phyloP scores from a whole-genome alignment of 2,888 invertebrate genomes.

The Athalia circularis region DNA sequence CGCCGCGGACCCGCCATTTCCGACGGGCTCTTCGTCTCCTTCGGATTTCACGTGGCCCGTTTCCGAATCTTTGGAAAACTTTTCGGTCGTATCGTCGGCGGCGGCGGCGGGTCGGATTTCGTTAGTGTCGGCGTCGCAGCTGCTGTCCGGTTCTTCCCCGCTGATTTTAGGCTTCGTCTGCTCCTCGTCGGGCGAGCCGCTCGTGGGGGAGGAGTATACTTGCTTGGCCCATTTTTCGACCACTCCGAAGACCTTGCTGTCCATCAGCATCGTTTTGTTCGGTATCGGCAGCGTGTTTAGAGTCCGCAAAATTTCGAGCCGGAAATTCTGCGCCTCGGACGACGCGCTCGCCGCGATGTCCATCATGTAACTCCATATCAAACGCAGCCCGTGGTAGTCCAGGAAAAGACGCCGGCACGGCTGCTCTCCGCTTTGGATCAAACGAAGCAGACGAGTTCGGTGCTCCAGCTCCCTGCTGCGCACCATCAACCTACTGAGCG shows the following conservation, averaged over 20 bases:
- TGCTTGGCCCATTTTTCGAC: conserved; percentile 88
- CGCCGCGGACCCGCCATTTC: conserved; percentile 59
- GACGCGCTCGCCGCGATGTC: conserved; percentile 79
- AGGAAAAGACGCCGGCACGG: conserved; percentile 91
- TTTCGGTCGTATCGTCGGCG: conserved; percentile 52
- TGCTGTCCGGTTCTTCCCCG: conserved; percentile 61
- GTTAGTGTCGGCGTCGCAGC: conserved; percentile 57
- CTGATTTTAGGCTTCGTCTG: conserved; percentile 51
- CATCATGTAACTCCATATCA: conserved; percentile 95
- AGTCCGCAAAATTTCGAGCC: conserved; percentile 84
- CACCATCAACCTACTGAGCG: conserved; percentile 93
- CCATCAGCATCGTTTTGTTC: conserved; percentile 94
- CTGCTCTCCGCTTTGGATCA: conserved; percentile 87
- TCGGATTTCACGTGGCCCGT: conserved; percentile 58
- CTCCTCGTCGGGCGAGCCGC: conserved; percentile 69
- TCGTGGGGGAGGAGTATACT: conserved; percentile 61
- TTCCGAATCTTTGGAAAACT: conserved; percentile 55
- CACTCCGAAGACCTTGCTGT: conserved; percentile 90
- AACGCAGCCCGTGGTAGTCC: conserved; percentile 93
- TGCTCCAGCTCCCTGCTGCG: conserved; percentile 90
- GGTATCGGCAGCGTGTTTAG: conserved; percentile 92
- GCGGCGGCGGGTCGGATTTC: conserved; percentile 53
- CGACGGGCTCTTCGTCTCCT: conserved; percentile 56
- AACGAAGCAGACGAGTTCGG: conserved; percentile 84
- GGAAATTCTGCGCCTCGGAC: conserved; percentile 69